Conservation (phyloP, 2,797 vertebrate species). For the Mallotus villosus region DNA sequence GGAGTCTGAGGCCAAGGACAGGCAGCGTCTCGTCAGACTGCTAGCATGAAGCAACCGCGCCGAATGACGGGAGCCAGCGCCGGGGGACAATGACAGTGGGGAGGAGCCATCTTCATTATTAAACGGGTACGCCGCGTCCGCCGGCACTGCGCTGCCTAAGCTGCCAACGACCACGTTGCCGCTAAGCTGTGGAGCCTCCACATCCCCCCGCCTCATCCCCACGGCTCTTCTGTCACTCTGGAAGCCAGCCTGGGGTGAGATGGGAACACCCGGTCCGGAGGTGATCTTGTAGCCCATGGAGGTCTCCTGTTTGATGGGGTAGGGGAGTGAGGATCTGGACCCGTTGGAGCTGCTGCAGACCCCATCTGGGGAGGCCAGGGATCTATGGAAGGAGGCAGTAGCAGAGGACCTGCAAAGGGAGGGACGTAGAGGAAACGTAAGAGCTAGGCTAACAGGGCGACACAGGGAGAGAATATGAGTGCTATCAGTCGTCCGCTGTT, state of each 20-base stretch:
- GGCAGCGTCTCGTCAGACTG: conserved; percentile 87
- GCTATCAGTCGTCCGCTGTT: conserved; percentile 54
- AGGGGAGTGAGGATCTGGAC: conserved; percentile 67
- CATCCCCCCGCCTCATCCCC: conserved; percentile 62
- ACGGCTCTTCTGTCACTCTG: conserved; percentile 54
- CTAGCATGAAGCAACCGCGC: conserved; percentile 76
- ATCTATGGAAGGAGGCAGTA: conserved; percentile 77
- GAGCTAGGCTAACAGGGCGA: conserved; percentile 31
- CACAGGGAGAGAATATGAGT: conserved; percentile 65
- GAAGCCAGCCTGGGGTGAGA: conserved; percentile 65
- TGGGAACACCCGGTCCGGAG: conserved; percentile 58
- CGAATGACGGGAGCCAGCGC: conserved; percentile 79
- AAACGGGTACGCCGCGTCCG: conserved; percentile 86
- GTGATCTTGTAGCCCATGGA: conserved; percentile 79
- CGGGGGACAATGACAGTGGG: conserved; percentile 80
- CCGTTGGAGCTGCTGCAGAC: conserved; percentile 69
- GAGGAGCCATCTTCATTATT: conserved; percentile 90
- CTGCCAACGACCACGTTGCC: conserved; percentile 32
- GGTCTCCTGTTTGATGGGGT: conserved; percentile 91
- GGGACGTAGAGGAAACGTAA: conserved; percentile 49
- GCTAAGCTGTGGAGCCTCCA: conserved; percentile 62
- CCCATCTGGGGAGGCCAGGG: conserved; percentile 58
- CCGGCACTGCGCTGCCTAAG: conserved; percentile 64
- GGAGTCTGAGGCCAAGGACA: conserved; percentile 56
- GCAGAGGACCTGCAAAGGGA: conserved; percentile 77